These are phyloP conservation scores for Zaprionus obscuricornis DNA, from an alignment of 2,888 invertebrate genomes.

Conservation along the genomic window DNA sequence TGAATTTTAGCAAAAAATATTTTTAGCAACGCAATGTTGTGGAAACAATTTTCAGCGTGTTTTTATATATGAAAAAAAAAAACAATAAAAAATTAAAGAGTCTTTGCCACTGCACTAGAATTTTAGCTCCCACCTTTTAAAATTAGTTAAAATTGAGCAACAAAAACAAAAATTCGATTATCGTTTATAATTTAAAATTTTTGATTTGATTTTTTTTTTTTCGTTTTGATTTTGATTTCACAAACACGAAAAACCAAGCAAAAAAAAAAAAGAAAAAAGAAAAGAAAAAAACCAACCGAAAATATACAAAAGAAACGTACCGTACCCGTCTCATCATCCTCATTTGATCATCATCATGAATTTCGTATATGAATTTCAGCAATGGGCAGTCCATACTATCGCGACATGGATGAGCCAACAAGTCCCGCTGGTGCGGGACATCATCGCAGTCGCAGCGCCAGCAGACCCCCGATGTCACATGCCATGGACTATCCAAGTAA, in stretches of 20 bases:
- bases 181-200: too few relatives aligned
- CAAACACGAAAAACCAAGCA: constrained; percentile 22
- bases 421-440: constrained; percentile 94
- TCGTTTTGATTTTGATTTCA: constrained; percentile 17
- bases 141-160: too few relatives aligned
- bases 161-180: too few relatives aligned
- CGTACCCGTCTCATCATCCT: constrained; percentile 80
- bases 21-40: too few relatives aligned
- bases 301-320: constrained; percentile 4
- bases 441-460: constrained; percentile 91
- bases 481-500: constrained; percentile 86
- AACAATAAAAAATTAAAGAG: too few relatives aligned
- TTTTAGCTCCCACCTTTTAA: too few relatives aligned
- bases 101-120: too few relatives aligned
- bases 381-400: constrained; percentile 88
- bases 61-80: too few relatives aligned
- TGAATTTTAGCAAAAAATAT: too few relatives aligned
- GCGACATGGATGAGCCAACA: constrained; percentile 92
- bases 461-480: constrained; percentile 87
- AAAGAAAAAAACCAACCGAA: constrained; percentile 30
- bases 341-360: constrained; percentile 84
- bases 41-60: too few relatives aligned
- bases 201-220: constrained; percentile 12
- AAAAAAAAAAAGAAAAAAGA: constrained; percentile 24
- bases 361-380: constrained; percentile 83